phyloP scores from a whole-genome alignment of 2,113 vertebrate genomes.

The Cavia porcellus region DNA sequence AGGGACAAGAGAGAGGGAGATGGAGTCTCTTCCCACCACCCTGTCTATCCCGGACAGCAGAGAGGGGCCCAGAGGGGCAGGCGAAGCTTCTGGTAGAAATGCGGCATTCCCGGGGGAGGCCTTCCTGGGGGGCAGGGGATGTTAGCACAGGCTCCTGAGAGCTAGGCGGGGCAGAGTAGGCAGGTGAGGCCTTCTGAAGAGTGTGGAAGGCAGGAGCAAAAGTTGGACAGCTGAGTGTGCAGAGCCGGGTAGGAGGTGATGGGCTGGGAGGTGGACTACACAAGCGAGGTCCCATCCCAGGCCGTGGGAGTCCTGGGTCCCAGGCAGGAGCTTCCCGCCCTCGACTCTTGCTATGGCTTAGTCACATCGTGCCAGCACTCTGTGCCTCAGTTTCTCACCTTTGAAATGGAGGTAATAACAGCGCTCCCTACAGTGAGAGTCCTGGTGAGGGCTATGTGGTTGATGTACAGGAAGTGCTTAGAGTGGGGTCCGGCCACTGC shows the following conservation, averaged over 20 bases:
- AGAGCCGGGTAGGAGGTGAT: background rate
- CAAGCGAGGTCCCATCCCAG: no score
- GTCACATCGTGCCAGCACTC: background rate
- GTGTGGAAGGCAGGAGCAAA: background rate
- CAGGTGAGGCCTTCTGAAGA: background rate
- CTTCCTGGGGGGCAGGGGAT: background rate
- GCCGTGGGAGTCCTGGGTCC: background rate
- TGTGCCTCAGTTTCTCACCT: constrained; percentile 14
- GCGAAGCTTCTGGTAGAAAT: background rate
- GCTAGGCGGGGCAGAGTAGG: no score
- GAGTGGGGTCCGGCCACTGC: no score
- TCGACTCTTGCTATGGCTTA: background rate
- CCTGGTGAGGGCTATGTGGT: background rate
- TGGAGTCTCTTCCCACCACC: fast-evolving
- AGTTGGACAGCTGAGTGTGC: background rate
- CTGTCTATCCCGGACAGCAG: background rate
- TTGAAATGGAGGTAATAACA: background rate
- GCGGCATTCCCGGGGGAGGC: background rate
- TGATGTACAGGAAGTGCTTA: background rate
- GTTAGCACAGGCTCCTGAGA: background rate
- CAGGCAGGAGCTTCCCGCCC: background rate
- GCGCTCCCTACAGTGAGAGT: no score
- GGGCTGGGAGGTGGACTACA: background rate
- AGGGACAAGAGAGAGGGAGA: background rate
- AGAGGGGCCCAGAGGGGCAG: background rate